Evolutionary conservation across 2,113 vertebrate genomes (phyloP), one percentile per base, ranked within the genome.

Genomic region (Plestiodon gilberti): DNA sequence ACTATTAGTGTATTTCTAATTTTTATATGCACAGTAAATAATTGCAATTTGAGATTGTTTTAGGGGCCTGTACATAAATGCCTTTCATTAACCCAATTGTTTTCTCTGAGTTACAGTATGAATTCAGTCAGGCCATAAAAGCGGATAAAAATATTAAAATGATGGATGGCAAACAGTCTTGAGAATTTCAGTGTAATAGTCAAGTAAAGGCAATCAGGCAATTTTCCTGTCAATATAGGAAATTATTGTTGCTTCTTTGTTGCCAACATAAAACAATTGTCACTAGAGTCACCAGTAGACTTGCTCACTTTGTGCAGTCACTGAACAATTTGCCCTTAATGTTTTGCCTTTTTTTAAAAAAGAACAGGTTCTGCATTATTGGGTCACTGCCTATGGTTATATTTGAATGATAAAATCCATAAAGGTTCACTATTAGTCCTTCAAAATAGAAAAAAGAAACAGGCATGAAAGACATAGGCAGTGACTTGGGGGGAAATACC

Each of bases 151-250:
- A 73, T 25, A 70, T 70, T 28, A 40, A 75, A 0, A 10, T 69
- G 14, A 18, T 69, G 28, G 20, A 57, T n/a, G 77, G 38, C 43
- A 88, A 48, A 91, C 65, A 40, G 0, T 48, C 38, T 20, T 83
- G 25, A 75, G 84, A 4, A 62, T 78, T 93, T 90, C 93, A 87
- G 84, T 80, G 17, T 73, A 82, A 85, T 84, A 80, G 81, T 55
- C 92, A 85, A 76, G 33, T 38, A 33, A 82, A 2, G 14, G 18
- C 55, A 89, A 65, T 30, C 75, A 2, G 8, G 57, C 48, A 84
- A 8, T 61, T 88, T 38, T 86, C 73, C 91, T 65, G 78, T 82
- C 55, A 87, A 89, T 13, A 76, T 11, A 0, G 40, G 86, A 38
- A 70, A 22, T 79, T n/a, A 64, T 65, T 0, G 67, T 82, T 83